phyloP scores from a whole-genome alignment of 2,113 vertebrate genomes.

The Zonotrichia leucophrys region DNA sequence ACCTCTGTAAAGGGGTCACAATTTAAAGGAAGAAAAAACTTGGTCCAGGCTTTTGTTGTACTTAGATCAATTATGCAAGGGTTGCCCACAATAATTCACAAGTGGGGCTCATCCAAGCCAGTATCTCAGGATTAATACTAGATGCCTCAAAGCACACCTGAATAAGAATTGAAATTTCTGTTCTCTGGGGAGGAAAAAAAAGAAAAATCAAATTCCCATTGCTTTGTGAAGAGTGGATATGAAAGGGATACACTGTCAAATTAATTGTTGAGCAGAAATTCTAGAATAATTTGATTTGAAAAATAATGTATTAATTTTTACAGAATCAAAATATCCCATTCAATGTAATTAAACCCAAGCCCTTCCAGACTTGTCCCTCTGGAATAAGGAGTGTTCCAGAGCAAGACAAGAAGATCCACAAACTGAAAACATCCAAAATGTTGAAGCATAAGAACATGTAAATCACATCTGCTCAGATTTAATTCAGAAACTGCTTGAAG shows the following conservation, averaged over 20 bases:
- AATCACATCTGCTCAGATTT: not conserved
- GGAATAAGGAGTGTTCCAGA: not conserved
- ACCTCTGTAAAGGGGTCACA: not conserved
- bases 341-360: not conserved
- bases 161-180: not conserved
- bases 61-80: not conserved
- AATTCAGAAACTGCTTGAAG: not conserved
- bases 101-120: not conserved
- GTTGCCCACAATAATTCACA: not conserved
- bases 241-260: not conserved
- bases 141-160: not conserved
- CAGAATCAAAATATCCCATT: not conserved
- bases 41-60: not conserved
- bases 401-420: not conserved
- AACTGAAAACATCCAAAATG: not conserved
- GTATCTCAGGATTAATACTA: not conserved
- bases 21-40: not conserved
- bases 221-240: not conserved
- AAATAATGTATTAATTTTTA: not conserved
- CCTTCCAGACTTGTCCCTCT: not conserved
- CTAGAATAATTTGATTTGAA: not conserved
- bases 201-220: not conserved
- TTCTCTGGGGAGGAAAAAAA: not conserved
- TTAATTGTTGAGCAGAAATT: not conserved
- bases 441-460: not conserved